Evolutionary conservation across 2,797 vertebrate species (phyloP).

Genomic region (Malacoctenus gilli): DNA sequence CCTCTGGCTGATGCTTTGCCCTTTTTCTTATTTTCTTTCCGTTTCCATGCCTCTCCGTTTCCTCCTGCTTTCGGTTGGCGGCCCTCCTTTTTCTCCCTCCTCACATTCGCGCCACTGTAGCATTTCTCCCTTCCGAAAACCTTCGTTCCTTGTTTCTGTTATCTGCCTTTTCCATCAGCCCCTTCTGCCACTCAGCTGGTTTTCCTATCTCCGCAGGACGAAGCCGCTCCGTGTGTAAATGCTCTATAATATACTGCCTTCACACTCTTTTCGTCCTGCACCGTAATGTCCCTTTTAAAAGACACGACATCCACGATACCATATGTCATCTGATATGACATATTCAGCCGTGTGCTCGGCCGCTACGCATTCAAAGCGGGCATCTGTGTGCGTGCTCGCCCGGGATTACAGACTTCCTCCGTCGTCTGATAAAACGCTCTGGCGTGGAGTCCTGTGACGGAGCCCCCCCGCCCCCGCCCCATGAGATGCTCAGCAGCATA

Average conservation of each 20-base stretch:
- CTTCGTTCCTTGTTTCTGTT: constrained; percentile 46
- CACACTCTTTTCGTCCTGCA: constrained; percentile 1
- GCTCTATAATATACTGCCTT: not conserved
- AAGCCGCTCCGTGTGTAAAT: constrained; percentile 10
- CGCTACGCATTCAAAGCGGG: constrained; percentile 2
- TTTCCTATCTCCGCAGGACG: constrained; percentile 28
- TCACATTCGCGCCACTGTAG: constrained; percentile 18
- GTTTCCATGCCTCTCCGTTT: constrained; percentile 16
- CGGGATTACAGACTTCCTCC: constrained; percentile 48
- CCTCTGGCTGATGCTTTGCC: constrained; percentile 53
- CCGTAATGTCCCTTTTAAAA: constrained; percentile 1
- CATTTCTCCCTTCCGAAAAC: constrained; percentile 42
- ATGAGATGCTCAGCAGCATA: constrained; percentile 25
- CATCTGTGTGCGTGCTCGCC: constrained; percentile 31
- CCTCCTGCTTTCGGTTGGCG: constrained; percentile 8
- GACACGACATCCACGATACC: constrained; percentile 11
- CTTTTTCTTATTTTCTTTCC: constrained; percentile 46
- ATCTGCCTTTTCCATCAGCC: constrained; percentile 19
- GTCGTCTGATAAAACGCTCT: constrained; percentile 44
- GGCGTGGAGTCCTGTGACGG: constrained; percentile 7
- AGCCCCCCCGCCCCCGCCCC: constrained; percentile 16
- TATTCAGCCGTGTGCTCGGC: constrained; percentile 15
- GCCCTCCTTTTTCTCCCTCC: constrained; percentile 1
- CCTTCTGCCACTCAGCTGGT: constrained; percentile 26
- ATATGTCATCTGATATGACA: constrained; percentile 23